Conservation (phyloP, 2,797 vertebrate species). For the Poecilia picta region DNA sequence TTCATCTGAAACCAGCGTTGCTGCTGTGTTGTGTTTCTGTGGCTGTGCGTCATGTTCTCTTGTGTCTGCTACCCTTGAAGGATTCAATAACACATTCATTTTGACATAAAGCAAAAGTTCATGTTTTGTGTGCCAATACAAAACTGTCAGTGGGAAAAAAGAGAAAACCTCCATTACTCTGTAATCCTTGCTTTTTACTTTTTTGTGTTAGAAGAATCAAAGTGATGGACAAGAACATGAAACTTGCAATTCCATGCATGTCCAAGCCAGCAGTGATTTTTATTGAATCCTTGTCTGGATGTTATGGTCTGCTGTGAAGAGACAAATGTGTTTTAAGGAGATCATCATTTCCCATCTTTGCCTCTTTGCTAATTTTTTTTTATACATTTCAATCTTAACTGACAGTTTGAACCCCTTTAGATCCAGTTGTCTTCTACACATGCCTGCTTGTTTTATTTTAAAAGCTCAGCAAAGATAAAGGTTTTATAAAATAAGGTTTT, state of each 20-base stretch:
- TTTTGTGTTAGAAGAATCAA: background rate
- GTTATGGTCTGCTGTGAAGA: background rate
- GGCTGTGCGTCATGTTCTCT: constrained; percentile 5
- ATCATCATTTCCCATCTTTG: background rate
- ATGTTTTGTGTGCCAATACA: background rate
- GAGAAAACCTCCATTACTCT: background rate
- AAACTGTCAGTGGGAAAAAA: background rate
- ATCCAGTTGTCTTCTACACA: background rate
- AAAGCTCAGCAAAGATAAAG: background rate
- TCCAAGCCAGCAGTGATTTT: background rate
- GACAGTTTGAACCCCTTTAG: background rate
- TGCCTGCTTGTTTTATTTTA: background rate
- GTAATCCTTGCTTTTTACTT: background rate
- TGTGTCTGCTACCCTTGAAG: constrained; percentile 20
- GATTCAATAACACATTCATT: constrained; percentile 17
- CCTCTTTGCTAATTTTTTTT: background rate
- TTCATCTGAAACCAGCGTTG: background rate
- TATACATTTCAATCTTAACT: background rate
- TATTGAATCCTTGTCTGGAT: background rate
- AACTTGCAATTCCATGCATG: background rate
- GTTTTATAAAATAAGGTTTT: too few relatives aligned
- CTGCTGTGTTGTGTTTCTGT: background rate
- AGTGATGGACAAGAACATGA: background rate
- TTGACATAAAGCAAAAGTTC: constrained; percentile 11
- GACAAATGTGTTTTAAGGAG: background rate